A percentile compares a stretch with the other conserved stretches of the same genome.
phyloP scores from a whole-genome alignment of 2,113 vertebrate genomes.

The Meleagris gallopavo region DNA sequence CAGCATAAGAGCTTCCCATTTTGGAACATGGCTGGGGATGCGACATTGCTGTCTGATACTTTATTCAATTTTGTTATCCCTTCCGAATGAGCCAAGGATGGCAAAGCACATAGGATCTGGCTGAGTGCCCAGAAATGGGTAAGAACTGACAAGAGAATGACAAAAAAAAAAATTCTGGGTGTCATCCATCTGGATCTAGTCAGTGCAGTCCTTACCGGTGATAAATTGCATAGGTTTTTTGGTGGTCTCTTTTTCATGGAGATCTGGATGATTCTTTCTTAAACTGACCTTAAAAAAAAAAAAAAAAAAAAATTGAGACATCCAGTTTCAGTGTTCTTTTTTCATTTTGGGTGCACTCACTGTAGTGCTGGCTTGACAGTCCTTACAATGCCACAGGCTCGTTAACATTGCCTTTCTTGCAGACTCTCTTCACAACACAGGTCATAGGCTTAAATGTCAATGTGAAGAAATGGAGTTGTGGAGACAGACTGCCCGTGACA shows the following conservation, averaged over 20 bases:
- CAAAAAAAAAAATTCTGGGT: fast-evolving
- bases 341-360: background rate
- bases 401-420: background rate
- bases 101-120: background rate
- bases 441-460: background rate
- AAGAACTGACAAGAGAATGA: background rate
- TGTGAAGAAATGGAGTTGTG: background rate
- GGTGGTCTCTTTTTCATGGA: background rate
- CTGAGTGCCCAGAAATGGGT: background rate
- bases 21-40: background rate
- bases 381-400: background rate
- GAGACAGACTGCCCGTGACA: background rate
- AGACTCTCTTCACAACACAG: background rate
- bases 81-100: background rate
- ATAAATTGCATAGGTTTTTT: background rate
- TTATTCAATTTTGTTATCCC: background rate
- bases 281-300: background rate
- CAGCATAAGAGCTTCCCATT: background rate
- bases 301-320: background rate
- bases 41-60: background rate
- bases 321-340: background rate
- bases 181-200: background rate
- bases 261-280: background rate
- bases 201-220: background rate
- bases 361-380: background rate